Evolutionary conservation across 2,888 invertebrate species (phyloP).

Genomic region (Syrphus vitripennis): DNA sequence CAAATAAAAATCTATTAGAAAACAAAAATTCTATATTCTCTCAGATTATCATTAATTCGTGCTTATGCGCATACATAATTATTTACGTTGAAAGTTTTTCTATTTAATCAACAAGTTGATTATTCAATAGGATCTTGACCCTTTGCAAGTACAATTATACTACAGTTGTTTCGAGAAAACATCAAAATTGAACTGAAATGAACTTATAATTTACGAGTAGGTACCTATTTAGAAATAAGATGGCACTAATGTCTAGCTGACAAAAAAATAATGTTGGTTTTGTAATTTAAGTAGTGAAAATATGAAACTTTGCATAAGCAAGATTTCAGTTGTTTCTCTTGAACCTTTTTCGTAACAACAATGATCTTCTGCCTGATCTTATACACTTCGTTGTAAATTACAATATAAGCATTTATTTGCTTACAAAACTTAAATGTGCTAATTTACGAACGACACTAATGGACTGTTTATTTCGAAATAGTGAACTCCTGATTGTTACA

Average conservation of each 20-base stretch:
- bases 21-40: background rate
- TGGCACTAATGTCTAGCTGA: background rate
- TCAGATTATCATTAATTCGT: background rate
- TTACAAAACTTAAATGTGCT: conserved; percentile 19
- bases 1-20: conserved; percentile 1
- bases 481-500: background rate
- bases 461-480: conserved; percentile 12
- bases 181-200: conserved; percentile 10
- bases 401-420: conserved; percentile 32
- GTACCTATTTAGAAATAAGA: background rate
- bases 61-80: background rate
- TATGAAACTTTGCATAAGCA: background rate
- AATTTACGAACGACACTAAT: no score
- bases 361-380: conserved; percentile 26
- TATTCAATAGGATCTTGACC: conserved; percentile 5
- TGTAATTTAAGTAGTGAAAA: background rate
- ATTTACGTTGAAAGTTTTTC: background rate
- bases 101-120: background rate
- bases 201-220: no score
- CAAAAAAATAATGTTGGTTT: background rate
- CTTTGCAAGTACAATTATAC: background rate
- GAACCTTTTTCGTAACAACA: conserved; percentile 5
- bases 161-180: background rate
- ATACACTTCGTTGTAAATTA: conserved; percentile 17
- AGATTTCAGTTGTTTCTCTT: background rate